Percentiles rank a stretch among this genome's conserved stretches.
Conservation (phyloP, 30 jellyfish, hydroid and myxozoan genomes). For the Pseudorhiza aurosa region DNA sequence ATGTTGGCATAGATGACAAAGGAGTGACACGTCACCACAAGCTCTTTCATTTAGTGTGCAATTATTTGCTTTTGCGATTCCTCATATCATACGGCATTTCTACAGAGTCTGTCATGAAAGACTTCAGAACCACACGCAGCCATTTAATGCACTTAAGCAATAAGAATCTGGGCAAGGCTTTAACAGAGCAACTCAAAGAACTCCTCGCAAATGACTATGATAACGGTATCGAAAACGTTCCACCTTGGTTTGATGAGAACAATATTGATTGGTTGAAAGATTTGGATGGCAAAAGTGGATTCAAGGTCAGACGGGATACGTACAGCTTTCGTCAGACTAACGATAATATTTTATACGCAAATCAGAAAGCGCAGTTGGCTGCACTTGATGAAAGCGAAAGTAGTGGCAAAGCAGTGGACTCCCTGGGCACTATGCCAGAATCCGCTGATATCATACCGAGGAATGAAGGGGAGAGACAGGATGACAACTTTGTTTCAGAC, state of each 20-base stretch:
- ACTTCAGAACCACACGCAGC: constrained; percentile 48
- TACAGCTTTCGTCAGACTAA: constrained; percentile 1
- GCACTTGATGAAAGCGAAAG: not conserved
- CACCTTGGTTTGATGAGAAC: constrained; percentile 62
- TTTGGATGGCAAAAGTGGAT: not conserved
- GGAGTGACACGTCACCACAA: constrained; percentile 64
- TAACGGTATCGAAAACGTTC: constrained; percentile 27
- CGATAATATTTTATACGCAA: not conserved
- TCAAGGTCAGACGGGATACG: constrained; percentile 3
- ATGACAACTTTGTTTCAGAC: too few species aligned
- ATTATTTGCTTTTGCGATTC: constrained; percentile 46
- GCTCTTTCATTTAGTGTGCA: constrained; percentile 64
- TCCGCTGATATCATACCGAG: not conserved
- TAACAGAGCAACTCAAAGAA: constrained; percentile 63
- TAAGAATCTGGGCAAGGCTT: constrained; percentile 45
- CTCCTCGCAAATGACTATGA: constrained; percentile 55
- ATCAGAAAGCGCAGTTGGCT: not conserved
- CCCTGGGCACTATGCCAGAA: not conserved
- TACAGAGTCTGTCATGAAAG: constrained; percentile 54
- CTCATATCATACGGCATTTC: constrained; percentile 68
- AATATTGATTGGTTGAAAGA: constrained; percentile 61
- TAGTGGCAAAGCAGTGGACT: too few species aligned
- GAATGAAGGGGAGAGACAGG: not conserved
- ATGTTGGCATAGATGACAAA: constrained; percentile 58
- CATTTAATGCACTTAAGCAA: constrained; percentile 57